Conservation (phyloP, 2,113 vertebrate species). For the Mormyrus lacerda region DNA sequence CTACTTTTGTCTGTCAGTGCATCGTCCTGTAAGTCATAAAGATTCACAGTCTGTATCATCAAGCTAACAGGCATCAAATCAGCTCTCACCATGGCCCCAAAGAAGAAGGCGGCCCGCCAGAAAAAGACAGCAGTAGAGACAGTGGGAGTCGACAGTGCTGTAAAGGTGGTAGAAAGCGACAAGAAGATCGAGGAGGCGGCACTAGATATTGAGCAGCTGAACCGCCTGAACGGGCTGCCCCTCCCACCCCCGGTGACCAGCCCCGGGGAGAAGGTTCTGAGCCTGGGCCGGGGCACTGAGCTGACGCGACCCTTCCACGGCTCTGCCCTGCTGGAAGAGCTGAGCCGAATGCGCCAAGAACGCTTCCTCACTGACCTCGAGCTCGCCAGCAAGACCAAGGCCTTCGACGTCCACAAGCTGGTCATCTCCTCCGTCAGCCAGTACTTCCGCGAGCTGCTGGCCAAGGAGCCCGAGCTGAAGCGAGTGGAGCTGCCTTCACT, state of each 20-base stretch:
- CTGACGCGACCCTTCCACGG: constrained; percentile 57
- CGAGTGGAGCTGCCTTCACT: constrained; percentile 62
- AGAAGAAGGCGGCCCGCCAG: constrained; percentile 65
- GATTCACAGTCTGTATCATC: background rate
- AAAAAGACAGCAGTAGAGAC: constrained; percentile 49
- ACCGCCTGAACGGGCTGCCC: constrained; percentile 58
- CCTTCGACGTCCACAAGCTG: constrained; percentile 71
- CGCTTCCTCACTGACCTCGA: constrained; percentile 71
- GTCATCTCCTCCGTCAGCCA: constrained; percentile 71
- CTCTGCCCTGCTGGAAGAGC: constrained; percentile 63
- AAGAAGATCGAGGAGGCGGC: constrained; percentile 63
- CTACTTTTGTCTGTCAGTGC: constrained; percentile 4
- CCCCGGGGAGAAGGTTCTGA: constrained; percentile 59
- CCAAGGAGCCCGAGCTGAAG: constrained; percentile 64
- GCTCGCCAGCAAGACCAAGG: constrained; percentile 70
- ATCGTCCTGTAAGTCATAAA: background rate
- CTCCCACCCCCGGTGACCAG: constrained; percentile 57
- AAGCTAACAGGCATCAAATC: background rate
- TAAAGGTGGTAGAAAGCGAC: constrained; percentile 45
- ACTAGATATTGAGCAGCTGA: constrained; percentile 63
- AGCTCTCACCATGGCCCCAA: constrained; percentile 60
- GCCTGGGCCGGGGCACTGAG: constrained; percentile 57
- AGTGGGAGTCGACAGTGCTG: constrained; percentile 43
- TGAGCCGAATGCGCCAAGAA: constrained; percentile 70
- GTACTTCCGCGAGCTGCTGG: constrained; percentile 67